Evolutionary conservation across 2,888 invertebrate species (phyloP), one percentile per base, ranked within the genome.

Genomic region (Cheilosia grossa): DNA sequence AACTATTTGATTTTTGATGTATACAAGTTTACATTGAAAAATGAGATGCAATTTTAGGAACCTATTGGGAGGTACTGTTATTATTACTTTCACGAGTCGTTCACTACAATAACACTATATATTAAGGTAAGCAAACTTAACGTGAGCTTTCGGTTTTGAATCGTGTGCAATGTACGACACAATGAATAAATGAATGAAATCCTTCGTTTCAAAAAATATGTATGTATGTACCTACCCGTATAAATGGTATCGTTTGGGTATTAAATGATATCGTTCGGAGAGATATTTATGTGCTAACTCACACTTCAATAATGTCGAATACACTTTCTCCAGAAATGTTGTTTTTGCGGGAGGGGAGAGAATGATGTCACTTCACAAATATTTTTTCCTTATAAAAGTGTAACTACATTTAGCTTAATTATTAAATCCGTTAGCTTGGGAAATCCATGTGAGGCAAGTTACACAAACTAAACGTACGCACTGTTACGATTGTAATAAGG

Each of bases 181-280:
- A 58, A 54, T 54, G 44, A 69, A 61, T 61, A 69, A 72, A 78
- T 78, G 78, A 78, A 78, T 78, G 78, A 64, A 78, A 51, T 13
- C 59, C 40, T 78, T 78, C 70, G 21, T 54, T 51, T n/a, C n/a
- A 5, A 53, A 78, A 37, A 37, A 30, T 9, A 30, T n/a, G 3
- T 37, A 47, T 40, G 42, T 33, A 30, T 54, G n/a, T 17, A 51
- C 40, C 33, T 44, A 61, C 33, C 33, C 27, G 13, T 13, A 47
- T 47, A 69, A 42, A 13, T 37, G 37, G 15, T 5, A 33, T 27
- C 37, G 17, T 69, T 44, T 24, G 13, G 30, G 40, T 49, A 10
- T 13, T 30, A 40, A 40, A 51, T 13, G 13, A 47, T 33, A 44
- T 2, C 5, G n/a, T 27, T 27, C 19, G 30, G 19, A n/a, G 15